Evolutionary conservation across 1,140 invertebrate genomes (phyloP).

Genomic region (Pseudomyrmex concolor): DNA sequence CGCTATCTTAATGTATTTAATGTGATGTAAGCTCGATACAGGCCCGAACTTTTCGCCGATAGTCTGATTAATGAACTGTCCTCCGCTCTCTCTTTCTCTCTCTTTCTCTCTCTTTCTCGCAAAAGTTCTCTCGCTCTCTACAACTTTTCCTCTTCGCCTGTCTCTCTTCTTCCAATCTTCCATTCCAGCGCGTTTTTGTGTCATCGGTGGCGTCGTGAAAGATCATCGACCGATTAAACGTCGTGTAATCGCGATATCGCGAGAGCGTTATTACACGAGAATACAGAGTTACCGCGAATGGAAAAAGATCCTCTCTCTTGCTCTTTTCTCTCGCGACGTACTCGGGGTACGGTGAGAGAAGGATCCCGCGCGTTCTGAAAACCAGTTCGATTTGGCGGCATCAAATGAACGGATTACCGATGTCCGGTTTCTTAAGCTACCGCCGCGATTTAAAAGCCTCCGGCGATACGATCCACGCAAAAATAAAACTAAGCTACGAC

Average conservation of each 20-base stretch:
- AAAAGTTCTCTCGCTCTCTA: conserved; percentile 38
- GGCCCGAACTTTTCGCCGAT: conserved; percentile 40
- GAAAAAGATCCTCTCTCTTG: background rate
- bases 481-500: conserved; percentile 62
- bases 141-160: background rate
- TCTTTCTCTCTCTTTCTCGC: background rate
- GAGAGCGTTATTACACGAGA: conserved; percentile 46
- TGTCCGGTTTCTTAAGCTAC: conserved; percentile 64
- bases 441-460: conserved; percentile 67
- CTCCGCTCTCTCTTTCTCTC: background rate
- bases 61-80: conserved; percentile 37
- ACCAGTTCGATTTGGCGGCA: conserved; percentile 67
- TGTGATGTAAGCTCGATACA: conserved; percentile 38
- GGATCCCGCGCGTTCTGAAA: conserved; percentile 23
- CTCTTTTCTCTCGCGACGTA: background rate
- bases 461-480: conserved; percentile 27
- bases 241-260: conserved; percentile 59
- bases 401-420: conserved; percentile 63
- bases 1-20: conserved; percentile 32
- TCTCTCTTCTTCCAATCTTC: background rate
- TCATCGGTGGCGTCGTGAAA: conserved; percentile 40
- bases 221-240: conserved; percentile 61
- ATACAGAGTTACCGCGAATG: conserved; percentile 38
- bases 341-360: background rate
- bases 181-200: conserved; percentile 14